phyloP scores from a whole-genome alignment of 2,797 vertebrate species.

The Pangasius mekongensis region DNA sequence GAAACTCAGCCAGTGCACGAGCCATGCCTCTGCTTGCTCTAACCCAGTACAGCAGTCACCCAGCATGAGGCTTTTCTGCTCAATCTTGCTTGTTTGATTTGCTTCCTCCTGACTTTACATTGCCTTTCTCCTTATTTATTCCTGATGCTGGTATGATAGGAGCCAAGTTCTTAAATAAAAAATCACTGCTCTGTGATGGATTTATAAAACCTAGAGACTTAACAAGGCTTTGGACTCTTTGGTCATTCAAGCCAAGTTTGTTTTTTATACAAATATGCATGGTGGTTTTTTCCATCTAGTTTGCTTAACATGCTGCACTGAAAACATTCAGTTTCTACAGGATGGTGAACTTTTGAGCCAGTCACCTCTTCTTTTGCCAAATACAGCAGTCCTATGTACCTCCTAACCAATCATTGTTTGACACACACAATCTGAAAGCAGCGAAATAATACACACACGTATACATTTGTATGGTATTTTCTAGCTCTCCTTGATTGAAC shows the following conservation, averaged over 20 bases:
- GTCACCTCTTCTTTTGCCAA: background rate
- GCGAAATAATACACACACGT: background rate
- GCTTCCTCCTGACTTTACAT: slow-evolving; percentile 23
- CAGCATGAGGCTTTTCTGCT: slow-evolving; percentile 30
- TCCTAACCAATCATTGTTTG: background rate
- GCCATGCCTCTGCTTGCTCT: slow-evolving; percentile 35
- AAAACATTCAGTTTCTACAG: background rate
- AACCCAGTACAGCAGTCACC: slow-evolving; percentile 17
- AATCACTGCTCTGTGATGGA: background rate
- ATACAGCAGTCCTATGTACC: background rate
- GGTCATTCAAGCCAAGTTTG: background rate
- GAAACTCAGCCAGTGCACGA: slow-evolving; percentile 18
- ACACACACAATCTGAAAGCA: background rate
- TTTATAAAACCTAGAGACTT: slow-evolving; percentile 10
- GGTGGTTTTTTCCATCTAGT: background rate
- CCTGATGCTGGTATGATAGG: background rate
- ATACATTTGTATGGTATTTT: background rate
- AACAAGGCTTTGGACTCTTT: background rate
- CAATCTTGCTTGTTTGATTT: slow-evolving; percentile 13
- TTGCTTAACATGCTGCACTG: slow-evolving; percentile 16
- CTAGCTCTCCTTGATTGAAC: background rate
- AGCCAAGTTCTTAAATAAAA: background rate
- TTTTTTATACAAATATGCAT: background rate
- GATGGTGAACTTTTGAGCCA: background rate
- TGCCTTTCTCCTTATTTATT: background rate